Base-by-base conservation (phyloP, 2,888 invertebrate genomes). In the Polydrusus cervinus region DNA sequence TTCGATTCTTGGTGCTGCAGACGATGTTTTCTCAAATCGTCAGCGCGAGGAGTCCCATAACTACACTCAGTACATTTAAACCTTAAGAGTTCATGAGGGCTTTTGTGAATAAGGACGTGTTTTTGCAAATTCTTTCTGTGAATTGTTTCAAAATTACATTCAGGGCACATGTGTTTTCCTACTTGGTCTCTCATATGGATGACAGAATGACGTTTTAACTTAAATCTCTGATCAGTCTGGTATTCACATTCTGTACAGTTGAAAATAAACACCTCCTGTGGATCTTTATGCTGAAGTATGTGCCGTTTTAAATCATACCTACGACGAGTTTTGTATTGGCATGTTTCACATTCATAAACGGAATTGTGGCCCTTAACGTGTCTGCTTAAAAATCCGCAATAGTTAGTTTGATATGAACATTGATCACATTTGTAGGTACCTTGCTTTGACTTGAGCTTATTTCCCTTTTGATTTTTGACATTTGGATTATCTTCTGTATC, bases 241-340 rank as follows among this genome's bases (percentile, higher is more conserved):
- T n/a, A 49, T n/a, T 16, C 47, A 49, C 47, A 49, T 49, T 16
- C 47, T 49, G 47, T 49, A 49, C 47, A 49, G 13, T 45, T 45
- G n/a, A 45, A 45, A 14, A 45, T 13, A 10, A 45, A 45, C 1
- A 45, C 47, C 14, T 49, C 16, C 14, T 49, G 14, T 9, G 47
- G 16, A 9, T 49, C 16, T 16, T 49, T 49, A n/a, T 49, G 47
- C 6, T 16, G 14, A 49, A 49, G 47, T 9, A 49, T 14, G 9
- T 49, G 47, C 16, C 47, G 13, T 43, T 43, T 43, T n/a, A 43
- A 43, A 43, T n/a, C 43, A n/a, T 43, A n/a, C 6, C n/a, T 43
- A 43, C 43, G 43, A 43, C 13, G 13, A n/a, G 43, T 43, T 43
- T 43, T 34, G 7, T 34, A 34, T 34, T 34, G 34, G 34, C 34